Percentiles rank a stretch among this genome's conserved stretches.
These are phyloP conservation scores for Poeciliopsis paucimaculata DNA, from an alignment of 2,797 vertebrate genomes.

Conservation along the genomic window DNA sequence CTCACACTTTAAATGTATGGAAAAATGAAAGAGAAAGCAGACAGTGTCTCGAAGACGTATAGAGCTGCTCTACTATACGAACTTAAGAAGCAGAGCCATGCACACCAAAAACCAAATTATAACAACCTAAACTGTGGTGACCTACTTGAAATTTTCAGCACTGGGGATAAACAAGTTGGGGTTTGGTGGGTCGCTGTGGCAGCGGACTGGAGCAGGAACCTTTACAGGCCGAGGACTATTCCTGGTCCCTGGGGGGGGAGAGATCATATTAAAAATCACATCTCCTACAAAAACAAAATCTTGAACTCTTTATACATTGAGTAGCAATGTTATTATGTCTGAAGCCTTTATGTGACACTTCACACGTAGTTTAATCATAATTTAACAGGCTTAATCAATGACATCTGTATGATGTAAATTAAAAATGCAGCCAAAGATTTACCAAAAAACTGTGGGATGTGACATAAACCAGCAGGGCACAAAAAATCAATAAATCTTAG, in stretches of 20 bases:
- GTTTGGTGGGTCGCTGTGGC: slow-evolving; percentile 97
- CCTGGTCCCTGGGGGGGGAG: slow-evolving; percentile 82
- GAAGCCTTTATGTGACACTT: neutral
- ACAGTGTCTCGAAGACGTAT: slow-evolving; percentile 17
- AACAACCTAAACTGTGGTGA: neutral
- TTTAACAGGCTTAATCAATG: neutral
- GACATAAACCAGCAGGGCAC: neutral
- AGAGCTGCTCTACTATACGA: slow-evolving; percentile 17
- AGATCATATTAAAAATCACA: neutral
- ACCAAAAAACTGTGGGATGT: neutral
- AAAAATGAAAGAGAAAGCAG: neutral
- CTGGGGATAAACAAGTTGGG: slow-evolving; percentile 95
- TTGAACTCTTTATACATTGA: slow-evolving; percentile 1
- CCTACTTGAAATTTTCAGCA: slow-evolving; percentile 94
- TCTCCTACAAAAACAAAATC: neutral
- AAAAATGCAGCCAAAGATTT: neutral
- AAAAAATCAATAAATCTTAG: neutral
- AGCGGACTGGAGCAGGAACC: slow-evolving; percentile 86
- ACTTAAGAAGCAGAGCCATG: slow-evolving; percentile 51
- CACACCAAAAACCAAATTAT: slow-evolving; percentile 17
- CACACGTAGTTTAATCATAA: neutral
- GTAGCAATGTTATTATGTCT: neutral
- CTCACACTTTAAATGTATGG: neutral
- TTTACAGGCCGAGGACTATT: slow-evolving; percentile 97
- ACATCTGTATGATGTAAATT: neutral